Evolutionary conservation across 2,797 vertebrate species (phyloP), one percentile per base, ranked within the genome.

Genomic region (Labroides dimidiatus): DNA sequence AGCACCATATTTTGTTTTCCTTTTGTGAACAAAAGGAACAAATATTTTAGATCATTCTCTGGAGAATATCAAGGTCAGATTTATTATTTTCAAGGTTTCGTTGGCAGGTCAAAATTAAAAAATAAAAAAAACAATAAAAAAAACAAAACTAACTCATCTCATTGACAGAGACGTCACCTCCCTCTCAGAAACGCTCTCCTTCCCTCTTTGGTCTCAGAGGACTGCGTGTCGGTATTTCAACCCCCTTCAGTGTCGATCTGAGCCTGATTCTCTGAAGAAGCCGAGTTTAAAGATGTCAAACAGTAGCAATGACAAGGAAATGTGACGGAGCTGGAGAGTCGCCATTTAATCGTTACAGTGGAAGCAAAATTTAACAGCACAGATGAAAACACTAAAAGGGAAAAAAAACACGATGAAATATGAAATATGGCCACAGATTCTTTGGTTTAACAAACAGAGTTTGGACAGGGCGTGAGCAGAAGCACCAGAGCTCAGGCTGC

Each of bases 291-390:
- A 27, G 24, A 27, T 6, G 24, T 27, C 24, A 27, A 27, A 84
- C 68, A 80, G 69, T 19, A 77, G 70, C 74, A 79, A 85, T 27
- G 56, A 84, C 81, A 90, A 85, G 68, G 76, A 88, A 61, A 68
- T 72, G 78, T 88, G 79, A 84, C 87, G 87, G 87, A 82, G 51
- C 64, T 87, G 86, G 86, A 90, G 87, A 90, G 91, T 90, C 92
- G 86, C 89, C 84, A 72, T 92, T 92, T 92, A 93, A 92, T 93
- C 70, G 71, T 80, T 70, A 89, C 88, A 92, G 84, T 86, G 87
- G 90, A 84, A 80, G 89, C 86, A 88, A 91, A 71, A 84, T 76
- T 63, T 21, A 89, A 90, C 87, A 90, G 86, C 86, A 89, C 84
- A 91, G 79, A 79, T 84, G 77, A 78, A 86, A 87, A 87, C 83